These are phyloP conservation scores for Nilaparvata lugens DNA, from an alignment of 1,140 invertebrate genomes.

Conservation along the genomic window DNA sequence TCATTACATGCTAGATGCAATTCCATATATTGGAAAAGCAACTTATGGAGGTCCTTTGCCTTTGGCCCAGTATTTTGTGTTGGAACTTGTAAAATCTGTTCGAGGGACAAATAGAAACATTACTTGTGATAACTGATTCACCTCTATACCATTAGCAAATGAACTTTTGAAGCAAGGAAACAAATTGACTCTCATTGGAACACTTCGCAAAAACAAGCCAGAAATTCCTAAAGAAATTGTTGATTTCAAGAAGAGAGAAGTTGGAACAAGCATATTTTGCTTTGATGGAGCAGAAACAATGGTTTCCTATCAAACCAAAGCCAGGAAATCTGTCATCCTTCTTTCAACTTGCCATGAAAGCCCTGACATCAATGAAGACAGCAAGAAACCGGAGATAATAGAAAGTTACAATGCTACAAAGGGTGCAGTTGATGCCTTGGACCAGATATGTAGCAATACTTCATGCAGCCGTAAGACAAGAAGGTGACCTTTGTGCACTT, in stretches of 20 bases:
- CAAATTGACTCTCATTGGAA: slow-evolving; percentile 28
- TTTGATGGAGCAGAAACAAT: slow-evolving; percentile 7
- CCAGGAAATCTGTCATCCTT: slow-evolving; percentile 22
- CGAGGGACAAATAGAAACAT: slow-evolving; percentile 28
- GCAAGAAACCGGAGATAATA: slow-evolving; percentile 27
- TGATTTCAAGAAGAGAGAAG: slow-evolving; percentile 5
- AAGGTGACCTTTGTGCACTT: slow-evolving; percentile 29
- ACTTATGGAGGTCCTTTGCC: slow-evolving; percentile 11
- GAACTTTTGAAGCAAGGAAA: slow-evolving; percentile 22
- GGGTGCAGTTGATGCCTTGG: slow-evolving; percentile 28
- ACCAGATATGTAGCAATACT: slow-evolving; percentile 26
- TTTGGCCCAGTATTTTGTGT: slow-evolving; percentile 9
- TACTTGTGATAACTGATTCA: slow-evolving; percentile 34
- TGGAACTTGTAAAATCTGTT: slow-evolving; percentile 19
- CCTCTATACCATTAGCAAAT: slow-evolving; percentile 26
- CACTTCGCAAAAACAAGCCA: slow-evolving; percentile 30
- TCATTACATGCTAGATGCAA: slow-evolving; percentile 31
- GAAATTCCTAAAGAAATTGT: slow-evolving; percentile 23
- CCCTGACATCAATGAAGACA: slow-evolving; percentile 18
- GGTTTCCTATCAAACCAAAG: slow-evolving; percentile 9
- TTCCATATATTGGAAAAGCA: slow-evolving; percentile 28
- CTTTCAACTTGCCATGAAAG: slow-evolving; percentile 30
- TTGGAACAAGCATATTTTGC: slow-evolving; percentile 7
- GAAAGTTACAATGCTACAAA: slow-evolving; percentile 28
- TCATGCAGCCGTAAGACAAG: slow-evolving; percentile 19